Percentiles rank a stretch among this genome's conserved stretches.
Evolutionary conservation across 1,140 invertebrate species (phyloP).

Genomic region (Polypedilum vanderplanki): DNA sequence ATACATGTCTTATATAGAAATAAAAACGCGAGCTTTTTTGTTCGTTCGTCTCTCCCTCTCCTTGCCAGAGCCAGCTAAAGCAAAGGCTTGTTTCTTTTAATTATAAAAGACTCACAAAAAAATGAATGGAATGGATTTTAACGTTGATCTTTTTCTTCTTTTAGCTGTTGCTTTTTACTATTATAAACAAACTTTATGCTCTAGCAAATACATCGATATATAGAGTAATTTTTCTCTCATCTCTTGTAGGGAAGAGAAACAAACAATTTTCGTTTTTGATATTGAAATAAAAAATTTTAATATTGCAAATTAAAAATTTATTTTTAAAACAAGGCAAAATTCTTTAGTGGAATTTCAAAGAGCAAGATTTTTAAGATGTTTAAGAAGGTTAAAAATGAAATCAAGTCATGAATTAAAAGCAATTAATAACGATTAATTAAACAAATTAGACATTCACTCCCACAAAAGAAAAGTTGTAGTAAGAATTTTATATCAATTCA

Average conservation of each 20-base stretch:
- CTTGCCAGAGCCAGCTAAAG: not conserved
- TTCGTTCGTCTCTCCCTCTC: constrained; percentile 19
- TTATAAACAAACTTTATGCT: not conserved
- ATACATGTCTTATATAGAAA: constrained; percentile 6
- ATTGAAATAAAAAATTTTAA: no score
- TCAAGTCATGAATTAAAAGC: no score
- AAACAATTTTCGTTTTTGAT: not conserved
- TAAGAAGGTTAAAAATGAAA: no score
- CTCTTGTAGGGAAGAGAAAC: not conserved
- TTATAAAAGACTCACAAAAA: constrained; percentile 20
- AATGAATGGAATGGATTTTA: not conserved
- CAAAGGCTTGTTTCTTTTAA: constrained; percentile 21
- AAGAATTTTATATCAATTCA: no score
- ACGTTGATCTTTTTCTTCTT: constrained; percentile 18
- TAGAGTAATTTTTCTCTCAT: not conserved
- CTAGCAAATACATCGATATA: not conserved
- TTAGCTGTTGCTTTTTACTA: not conserved
- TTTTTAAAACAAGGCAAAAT: no score
- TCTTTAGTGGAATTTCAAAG: no score
- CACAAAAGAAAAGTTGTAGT: no score
- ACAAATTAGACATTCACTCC: no score
- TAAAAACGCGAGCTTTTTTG: not conserved
- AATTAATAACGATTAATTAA: no score
- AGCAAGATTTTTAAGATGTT: no score
- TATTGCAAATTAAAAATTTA: no score